Conservation (phyloP, 1,140 invertebrate genomes). For the Lordiphosa collinella region DNA sequence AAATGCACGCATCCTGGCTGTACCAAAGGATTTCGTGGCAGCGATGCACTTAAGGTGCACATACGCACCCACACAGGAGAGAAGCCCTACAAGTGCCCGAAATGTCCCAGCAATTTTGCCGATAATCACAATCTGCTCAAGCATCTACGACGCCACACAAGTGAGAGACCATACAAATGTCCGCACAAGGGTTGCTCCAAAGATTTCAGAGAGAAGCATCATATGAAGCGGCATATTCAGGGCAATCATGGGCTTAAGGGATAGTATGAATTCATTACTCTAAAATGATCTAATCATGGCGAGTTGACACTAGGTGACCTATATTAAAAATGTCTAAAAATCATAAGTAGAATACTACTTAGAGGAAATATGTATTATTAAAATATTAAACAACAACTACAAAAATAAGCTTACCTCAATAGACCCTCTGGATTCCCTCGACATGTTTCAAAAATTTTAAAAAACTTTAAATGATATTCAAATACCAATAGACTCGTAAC, state of each 20-base stretch:
- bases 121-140: conserved; percentile 4
- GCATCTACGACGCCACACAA: conserved; percentile 2
- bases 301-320: background rate
- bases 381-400: no score
- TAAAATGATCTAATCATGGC: background rate
- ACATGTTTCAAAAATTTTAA: no score
- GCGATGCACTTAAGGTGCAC: background rate
- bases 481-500: no score
- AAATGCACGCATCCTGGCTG: background rate
- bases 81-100: background rate
- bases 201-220: conserved; percentile 8
- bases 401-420: no score
- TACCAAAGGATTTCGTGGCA: background rate
- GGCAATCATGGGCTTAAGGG: background rate
- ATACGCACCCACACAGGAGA: conserved; percentile 1
- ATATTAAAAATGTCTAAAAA: no score
- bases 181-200: background rate
- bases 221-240: conserved; percentile 2
- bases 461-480: no score
- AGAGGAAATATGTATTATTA: no score
- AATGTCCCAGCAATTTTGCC: background rate
- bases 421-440: no score
- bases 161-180: conserved; percentile 2
- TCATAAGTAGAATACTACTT: no score
- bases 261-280: background rate